phyloP scores from a whole-genome alignment of 1,140 invertebrate species.

The Drosophila repletoides region DNA sequence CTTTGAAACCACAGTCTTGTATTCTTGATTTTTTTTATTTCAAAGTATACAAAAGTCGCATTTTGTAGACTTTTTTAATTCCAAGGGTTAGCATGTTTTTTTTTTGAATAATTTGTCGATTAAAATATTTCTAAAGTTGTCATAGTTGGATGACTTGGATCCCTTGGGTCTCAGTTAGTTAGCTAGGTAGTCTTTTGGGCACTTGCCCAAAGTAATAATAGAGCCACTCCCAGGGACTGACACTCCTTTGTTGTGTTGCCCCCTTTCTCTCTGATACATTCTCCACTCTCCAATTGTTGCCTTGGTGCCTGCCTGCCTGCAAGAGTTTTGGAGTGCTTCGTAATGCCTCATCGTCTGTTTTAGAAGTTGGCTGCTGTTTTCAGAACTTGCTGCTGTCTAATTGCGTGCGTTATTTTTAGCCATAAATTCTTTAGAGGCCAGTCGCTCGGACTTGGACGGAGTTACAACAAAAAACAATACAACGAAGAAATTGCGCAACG shows the following conservation, averaged over 20 bases:
- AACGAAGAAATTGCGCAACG: conserved; percentile 10
- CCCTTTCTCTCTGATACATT: neutral
- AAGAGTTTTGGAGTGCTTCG: conserved; percentile 9
- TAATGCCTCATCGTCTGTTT: conserved; percentile 13
- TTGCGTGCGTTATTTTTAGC: conserved; percentile 66
- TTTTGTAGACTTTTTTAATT: no score
- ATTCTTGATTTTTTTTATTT: no score
- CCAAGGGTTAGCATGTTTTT: no score
- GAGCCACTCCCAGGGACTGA: conserved; percentile 1
- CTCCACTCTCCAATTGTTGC: neutral
- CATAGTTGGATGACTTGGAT: no score
- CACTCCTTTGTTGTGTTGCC: neutral
- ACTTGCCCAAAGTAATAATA: conserved; percentile 6
- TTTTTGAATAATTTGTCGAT: no score
- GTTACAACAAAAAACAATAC: conserved; percentile 11
- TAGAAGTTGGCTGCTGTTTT: neutral
- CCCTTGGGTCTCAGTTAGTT: no score
- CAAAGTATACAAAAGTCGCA: no score
- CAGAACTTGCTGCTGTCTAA: conserved; percentile 18
- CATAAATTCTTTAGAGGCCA: conserved; percentile 52
- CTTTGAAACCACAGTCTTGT: no score
- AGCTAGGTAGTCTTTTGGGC: neutral
- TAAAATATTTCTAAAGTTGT: no score
- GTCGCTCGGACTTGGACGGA: conserved; percentile 1
- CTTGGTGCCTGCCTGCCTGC: neutral